These are phyloP conservation scores for Leucozona laternaria DNA, from an alignment of 2,888 invertebrate genomes.

Conservation along the genomic window DNA sequence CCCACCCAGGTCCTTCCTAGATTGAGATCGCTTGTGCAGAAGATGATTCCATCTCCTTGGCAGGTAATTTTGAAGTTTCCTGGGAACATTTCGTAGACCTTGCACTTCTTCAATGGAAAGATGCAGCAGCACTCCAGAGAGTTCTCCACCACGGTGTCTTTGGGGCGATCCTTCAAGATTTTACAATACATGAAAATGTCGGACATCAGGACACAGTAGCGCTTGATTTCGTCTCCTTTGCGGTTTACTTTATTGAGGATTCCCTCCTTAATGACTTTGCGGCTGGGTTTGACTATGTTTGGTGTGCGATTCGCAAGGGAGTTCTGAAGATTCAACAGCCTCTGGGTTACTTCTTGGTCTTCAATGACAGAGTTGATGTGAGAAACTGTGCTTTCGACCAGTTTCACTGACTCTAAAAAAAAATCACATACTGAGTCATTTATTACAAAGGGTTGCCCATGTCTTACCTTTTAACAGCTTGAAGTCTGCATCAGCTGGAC, in stretches of 20 bases:
- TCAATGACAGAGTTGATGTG: constrained; percentile 90
- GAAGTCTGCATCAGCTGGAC: constrained; percentile 86
- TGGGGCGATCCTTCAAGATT: constrained; percentile 84
- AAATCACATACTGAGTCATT: background rate
- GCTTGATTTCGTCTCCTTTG: constrained; percentile 84
- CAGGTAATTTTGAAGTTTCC: constrained; percentile 87
- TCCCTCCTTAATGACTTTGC: constrained; percentile 89
- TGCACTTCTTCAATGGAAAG: constrained; percentile 89
- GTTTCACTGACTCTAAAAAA: constrained; percentile 86
- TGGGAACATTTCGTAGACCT: constrained; percentile 85
- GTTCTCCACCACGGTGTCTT: constrained; percentile 85
- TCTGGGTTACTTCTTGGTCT: constrained; percentile 89
- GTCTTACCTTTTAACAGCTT: constrained; percentile 84
- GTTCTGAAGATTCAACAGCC: constrained; percentile 88
- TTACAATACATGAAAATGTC: constrained; percentile 91
- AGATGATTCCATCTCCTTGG: constrained; percentile 85
- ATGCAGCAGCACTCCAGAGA: constrained; percentile 88
- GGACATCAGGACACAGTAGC: constrained; percentile 89
- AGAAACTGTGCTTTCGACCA: constrained; percentile 88
- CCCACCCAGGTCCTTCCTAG: constrained; percentile 86
- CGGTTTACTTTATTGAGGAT: constrained; percentile 86
- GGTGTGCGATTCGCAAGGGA: constrained; percentile 86
- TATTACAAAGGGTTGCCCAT: background rate
- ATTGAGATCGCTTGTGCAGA: constrained; percentile 85
- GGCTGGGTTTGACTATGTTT: constrained; percentile 86